phyloP scores from a whole-genome alignment of 1,140 invertebrate genomes.

The Phortica variegata region DNA sequence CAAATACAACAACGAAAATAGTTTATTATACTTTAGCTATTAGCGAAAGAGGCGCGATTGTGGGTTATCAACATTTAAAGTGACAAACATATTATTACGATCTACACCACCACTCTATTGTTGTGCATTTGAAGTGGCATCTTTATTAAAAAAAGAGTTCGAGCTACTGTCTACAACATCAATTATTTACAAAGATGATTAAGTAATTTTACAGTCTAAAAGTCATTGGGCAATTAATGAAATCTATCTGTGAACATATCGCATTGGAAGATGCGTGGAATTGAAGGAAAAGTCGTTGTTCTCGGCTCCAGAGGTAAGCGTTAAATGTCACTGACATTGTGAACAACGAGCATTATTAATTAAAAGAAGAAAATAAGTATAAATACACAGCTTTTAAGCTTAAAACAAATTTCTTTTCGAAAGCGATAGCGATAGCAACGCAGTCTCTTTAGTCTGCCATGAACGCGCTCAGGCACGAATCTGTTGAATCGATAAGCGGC shows the following conservation, averaged over 20 bases:
- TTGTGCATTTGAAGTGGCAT: neutral
- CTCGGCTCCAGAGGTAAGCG: slow-evolving; percentile 76
- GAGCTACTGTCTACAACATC: neutral
- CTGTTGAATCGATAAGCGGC: slow-evolving; percentile 20
- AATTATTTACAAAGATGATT: neutral
- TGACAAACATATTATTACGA: no score
- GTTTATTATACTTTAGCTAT: no score
- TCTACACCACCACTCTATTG: neutral
- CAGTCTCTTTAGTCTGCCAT: neutral
- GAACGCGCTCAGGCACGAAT: no score
- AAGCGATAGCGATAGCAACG: neutral
- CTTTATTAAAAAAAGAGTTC: neutral
- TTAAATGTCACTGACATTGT: no score
- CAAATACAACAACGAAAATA: no score
- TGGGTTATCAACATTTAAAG: no score
- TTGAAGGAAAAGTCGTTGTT: slow-evolving; percentile 81
- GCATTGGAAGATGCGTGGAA: slow-evolving; percentile 63
- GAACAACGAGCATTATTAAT: no score
- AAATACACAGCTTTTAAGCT: no score
- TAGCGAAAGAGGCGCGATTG: no score
- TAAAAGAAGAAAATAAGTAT: no score
- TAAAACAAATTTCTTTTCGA: no score
- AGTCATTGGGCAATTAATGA: slow-evolving; percentile 11
- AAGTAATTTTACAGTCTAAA: neutral
- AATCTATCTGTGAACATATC: slow-evolving; percentile 20